Evolutionary conservation across 1,140 invertebrate genomes (phyloP), one percentile per base, ranked within the genome.

Genomic region (Plutomurus gul): DNA sequence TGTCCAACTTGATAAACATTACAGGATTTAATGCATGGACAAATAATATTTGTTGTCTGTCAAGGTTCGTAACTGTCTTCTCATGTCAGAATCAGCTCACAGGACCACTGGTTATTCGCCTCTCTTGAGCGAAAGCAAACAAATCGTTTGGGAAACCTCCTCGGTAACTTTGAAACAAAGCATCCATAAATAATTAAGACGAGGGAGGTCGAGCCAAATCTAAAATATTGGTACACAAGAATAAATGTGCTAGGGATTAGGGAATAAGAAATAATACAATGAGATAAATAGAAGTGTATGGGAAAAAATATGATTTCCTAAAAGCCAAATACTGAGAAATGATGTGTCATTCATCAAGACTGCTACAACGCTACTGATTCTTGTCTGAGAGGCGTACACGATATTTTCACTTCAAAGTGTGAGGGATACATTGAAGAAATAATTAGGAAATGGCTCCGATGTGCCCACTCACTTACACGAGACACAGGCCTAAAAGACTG

Each of bases 151-250:
- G n/a, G n/a, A n/a, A n/a, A n/a, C n/a, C n/a, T n/a, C n/a, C n/a
- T n/a, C n/a, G n/a, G n/a, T n/a, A n/a, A n/a, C n/a, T n/a, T n/a
- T n/a, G n/a, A n/a, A n/a, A n/a, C n/a, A n/a, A n/a, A n/a, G n/a
- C n/a, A n/a, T n/a, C n/a, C n/a, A n/a, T n/a, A n/a, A n/a, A n/a
- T n/a, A n/a, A n/a, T n/a, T n/a, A n/a, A n/a, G n/a, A n/a, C n/a
- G n/a, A n/a, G n/a, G n/a, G n/a, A n/a, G n/a, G n/a, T n/a, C n/a
- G n/a, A n/a, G n/a, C n/a, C n/a, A n/a, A n/a, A n/a, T n/a, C n/a
- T n/a, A n/a, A n/a, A n/a, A n/a, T n/a, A 65, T 65, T 65, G 56
- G 30, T 65, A 65, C 56, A 65, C 27, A 30, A 33, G 56, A 36
- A 33, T 65, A 33, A n/a, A 65, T 65, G 56, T 33, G 30, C 56